Evolutionary conservation across 2,113 vertebrate genomes (phyloP), one percentile per base, ranked within the genome.

Genomic region (Etia nguti): DNA sequence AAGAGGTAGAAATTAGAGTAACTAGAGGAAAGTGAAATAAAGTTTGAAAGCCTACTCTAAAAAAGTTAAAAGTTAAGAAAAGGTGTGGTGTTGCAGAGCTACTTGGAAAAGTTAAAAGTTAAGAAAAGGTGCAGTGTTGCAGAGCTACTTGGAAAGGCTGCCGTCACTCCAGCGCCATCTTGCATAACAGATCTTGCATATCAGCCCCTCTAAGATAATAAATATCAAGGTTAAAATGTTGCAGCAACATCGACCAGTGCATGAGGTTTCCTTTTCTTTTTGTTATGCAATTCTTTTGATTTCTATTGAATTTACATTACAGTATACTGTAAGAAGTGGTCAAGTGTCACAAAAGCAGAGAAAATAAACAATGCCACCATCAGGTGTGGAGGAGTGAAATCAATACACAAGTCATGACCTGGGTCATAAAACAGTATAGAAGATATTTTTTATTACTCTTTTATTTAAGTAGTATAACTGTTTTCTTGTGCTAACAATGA

Each of bases 341-440:
- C 0, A 2, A 0, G 2, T 59, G 0, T 59, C 13, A 59, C 24
- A 59, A 59, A 16, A 59, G 0, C 56, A 0, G 13, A 59, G 0
- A 0, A 57, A 57, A 15, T 29, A 29, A 57, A 57, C 12, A 57
- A 0, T 1, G 55, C 22, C 1, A 57, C 55, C 22, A 26, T 8
- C 55, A 57, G 55, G 0, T 57, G 55, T 26, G 55, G 2, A 56
- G 57, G 57, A 60, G 57, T 26, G 1, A 60, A 60, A 60, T 60
- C 3, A 60, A 29, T 29, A 29, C 26, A 29, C 26, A 29, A 29
- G 4, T 29, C 26, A 29, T 29, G 26, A 4, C 0, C 36, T 34
- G 34, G 36, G 36, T 36, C 8, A 36, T 8, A 36, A 36, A 8
- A 36, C 8, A 60, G 57, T 29, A 60, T 60, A 60, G 26, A 18